Evolutionary conservation across 2,113 vertebrate genomes (phyloP).

Genomic region (Elephas maximus): DNA sequence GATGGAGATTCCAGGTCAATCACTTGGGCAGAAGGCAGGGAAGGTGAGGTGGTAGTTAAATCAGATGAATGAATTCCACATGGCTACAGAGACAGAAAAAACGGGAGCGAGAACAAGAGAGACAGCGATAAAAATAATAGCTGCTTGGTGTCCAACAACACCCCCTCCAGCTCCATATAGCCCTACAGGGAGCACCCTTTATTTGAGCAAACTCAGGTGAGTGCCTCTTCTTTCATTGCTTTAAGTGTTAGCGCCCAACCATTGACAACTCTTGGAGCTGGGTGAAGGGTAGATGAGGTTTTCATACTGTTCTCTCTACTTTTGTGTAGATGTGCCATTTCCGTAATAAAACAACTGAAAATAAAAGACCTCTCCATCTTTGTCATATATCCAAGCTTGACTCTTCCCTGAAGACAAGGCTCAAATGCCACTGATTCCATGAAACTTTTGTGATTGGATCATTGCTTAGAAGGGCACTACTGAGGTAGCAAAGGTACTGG

Average conservation of each 20-base stretch:
- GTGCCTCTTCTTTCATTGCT: background rate
- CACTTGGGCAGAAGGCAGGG: background rate
- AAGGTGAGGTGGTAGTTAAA: background rate
- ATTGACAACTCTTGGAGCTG: background rate
- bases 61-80: background rate
- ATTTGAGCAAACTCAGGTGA: background rate
- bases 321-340: background rate
- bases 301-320: background rate
- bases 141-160: background rate
- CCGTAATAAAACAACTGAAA: background rate
- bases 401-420: background rate
- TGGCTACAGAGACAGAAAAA: background rate
- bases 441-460: background rate
- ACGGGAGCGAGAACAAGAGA: background rate
- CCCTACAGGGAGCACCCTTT: background rate
- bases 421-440: background rate
- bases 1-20: background rate
- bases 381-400: background rate
- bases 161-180: background rate
- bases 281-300: background rate
- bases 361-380: background rate
- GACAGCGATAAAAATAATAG: background rate
- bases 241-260: background rate
- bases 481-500: background rate
- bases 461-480: background rate